Conservation (phyloP, 2,113 vertebrate genomes). For the Bolborhynchus lineola region DNA sequence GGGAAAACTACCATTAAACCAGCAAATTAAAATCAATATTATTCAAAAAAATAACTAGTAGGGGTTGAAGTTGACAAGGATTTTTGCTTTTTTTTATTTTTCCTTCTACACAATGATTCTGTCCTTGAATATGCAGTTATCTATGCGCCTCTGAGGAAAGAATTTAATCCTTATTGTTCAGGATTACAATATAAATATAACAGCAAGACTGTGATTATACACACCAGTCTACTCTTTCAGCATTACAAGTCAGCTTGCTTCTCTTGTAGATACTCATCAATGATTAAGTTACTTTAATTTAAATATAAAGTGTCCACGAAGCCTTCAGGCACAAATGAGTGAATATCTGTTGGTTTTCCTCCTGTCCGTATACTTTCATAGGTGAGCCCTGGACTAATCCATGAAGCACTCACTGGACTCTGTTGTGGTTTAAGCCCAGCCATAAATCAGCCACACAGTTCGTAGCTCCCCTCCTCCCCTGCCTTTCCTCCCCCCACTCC, state of each 20-base stretch:
- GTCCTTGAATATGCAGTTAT: constrained; percentile 3
- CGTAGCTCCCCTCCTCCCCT: too few relatives aligned
- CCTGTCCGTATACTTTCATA: background rate
- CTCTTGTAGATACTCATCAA: background rate
- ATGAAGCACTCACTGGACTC: background rate
- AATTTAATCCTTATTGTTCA: constrained; percentile 17
- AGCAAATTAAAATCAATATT: constrained; percentile 18
- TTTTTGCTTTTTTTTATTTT: background rate
- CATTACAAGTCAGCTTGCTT: background rate
- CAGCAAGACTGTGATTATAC: background rate
- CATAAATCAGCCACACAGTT: too few relatives aligned
- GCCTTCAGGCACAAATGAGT: background rate
- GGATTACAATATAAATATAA: constrained; percentile 1
- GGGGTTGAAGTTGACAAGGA: background rate
- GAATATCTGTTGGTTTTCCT: background rate
- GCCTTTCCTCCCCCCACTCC: too few relatives aligned
- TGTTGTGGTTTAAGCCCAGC: too few relatives aligned
- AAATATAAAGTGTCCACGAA: background rate
- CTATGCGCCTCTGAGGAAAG: background rate
- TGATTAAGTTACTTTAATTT: constrained; percentile 11
- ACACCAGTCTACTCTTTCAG: background rate
- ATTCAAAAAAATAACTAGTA: background rate
- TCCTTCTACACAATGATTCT: background rate
- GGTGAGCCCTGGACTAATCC: background rate
- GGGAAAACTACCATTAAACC: background rate